Evolutionary conservation across 2,113 vertebrate species (phyloP).

Genomic region (Vanacampus margaritifer): DNA sequence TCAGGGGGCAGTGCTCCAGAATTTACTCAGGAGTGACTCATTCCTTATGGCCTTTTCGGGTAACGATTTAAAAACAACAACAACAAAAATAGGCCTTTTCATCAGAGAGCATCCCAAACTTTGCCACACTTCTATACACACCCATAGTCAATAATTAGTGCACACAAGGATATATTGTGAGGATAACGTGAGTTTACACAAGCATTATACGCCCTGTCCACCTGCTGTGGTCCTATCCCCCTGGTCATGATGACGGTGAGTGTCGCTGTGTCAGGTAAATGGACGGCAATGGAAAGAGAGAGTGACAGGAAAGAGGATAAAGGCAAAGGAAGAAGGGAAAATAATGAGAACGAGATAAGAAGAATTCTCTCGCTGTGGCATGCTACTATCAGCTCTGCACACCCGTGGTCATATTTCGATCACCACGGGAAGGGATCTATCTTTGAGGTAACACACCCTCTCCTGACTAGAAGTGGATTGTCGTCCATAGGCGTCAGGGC

Average conservation of each 20-base stretch:
- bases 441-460: conserved; percentile 13
- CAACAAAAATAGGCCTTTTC: not conserved
- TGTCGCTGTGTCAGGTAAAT: conserved; percentile 32
- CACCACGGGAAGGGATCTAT: not conserved
- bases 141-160: too few species aligned
- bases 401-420: conserved; percentile 20
- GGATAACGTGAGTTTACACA: conserved; percentile 18
- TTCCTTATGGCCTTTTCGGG: conserved; percentile 48
- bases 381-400: conserved; percentile 23
- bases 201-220: conserved; percentile 4
- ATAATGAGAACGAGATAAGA: conserved; percentile 23
- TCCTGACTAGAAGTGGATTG: conserved; percentile 7
- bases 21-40: conserved; percentile 32
- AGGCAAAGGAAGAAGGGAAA: not conserved
- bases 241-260: conserved; percentile 28
- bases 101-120: conserved; percentile 32
- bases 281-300: conserved; percentile 8
- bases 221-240: not conserved
- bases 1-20: conserved; percentile 7
- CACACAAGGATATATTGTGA: too few species aligned
- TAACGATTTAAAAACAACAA: conserved; percentile 28
- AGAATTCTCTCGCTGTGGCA: conserved; percentile 29
- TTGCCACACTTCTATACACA: conserved; percentile 32
- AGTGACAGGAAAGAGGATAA: conserved; percentile 27
- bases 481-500: not conserved